Evolutionary conservation across 2,797 vertebrate genomes (phyloP).

Genomic region (Mallotus villosus): DNA sequence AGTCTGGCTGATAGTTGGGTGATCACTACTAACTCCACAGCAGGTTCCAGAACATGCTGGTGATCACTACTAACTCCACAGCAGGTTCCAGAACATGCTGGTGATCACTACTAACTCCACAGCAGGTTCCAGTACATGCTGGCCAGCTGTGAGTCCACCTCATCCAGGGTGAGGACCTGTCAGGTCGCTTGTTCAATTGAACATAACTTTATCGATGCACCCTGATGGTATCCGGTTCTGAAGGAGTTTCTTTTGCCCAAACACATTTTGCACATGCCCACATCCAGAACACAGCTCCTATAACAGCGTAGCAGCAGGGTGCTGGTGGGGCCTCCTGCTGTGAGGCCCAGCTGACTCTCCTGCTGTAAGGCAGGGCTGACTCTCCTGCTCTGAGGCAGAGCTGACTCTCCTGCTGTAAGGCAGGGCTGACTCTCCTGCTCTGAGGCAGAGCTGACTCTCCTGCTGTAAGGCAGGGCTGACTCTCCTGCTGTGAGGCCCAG

Average conservation of each 20-base stretch:
- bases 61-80: background rate
- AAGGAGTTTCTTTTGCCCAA: background rate
- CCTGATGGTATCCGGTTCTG: background rate
- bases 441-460: no score
- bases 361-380: no score
- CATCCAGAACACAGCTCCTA: background rate
- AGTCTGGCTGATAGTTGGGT: background rate
- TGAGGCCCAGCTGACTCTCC: constrained; percentile 23
- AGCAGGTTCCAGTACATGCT: background rate
- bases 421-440: no score
- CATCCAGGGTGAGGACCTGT: background rate
- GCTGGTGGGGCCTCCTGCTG: constrained; percentile 20
- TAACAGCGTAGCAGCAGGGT: constrained; percentile 34
- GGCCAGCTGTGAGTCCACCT: no score
- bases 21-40: background rate
- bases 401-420: no score
- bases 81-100: no score
- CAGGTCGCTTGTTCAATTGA: background rate
- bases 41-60: background rate
- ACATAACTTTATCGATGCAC: background rate
- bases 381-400: no score
- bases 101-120: no score
- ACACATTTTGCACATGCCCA: no score
- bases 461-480: no score
- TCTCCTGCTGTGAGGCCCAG: no score